Percentiles rank a stretch among this genome's conserved stretches.
phyloP scores from a whole-genome alignment of 2,888 invertebrate genomes.

The Drosophila setosimentum region DNA sequence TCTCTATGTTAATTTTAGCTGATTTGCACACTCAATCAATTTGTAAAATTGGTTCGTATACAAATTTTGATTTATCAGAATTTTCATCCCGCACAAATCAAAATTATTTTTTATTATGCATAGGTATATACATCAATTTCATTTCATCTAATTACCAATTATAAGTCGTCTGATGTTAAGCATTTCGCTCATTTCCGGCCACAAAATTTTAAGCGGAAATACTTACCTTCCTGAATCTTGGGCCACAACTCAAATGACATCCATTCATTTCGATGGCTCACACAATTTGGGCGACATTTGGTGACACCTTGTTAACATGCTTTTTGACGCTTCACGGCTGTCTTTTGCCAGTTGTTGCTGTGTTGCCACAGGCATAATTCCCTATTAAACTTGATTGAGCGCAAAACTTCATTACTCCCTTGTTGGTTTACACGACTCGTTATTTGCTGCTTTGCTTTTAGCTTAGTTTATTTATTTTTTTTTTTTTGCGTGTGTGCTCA shows the following conservation, averaged over 20 bases:
- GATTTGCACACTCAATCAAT: neutral
- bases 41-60: neutral
- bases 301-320: constrained; percentile 74
- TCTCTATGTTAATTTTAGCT: neutral
- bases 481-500: constrained; percentile 28
- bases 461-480: constrained; percentile 17
- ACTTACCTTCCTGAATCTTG: constrained; percentile 23
- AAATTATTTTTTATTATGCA: neutral
- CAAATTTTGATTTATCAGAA: neutral
- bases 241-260: constrained; percentile 5
- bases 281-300: constrained; percentile 46
- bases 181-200: constrained; percentile 41
- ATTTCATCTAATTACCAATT: constrained; percentile 10
- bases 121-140: neutral
- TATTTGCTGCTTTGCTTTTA: constrained; percentile 28
- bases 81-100: neutral
- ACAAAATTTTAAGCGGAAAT: constrained; percentile 42
- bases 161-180: constrained; percentile 6
- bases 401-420: constrained; percentile 76
- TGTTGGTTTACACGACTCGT: constrained; percentile 43
- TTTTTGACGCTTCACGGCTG: constrained; percentile 55
- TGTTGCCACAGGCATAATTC: constrained; percentile 67
- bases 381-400: constrained; percentile 81
- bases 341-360: constrained; percentile 16
- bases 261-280: constrained; percentile 7